A percentile compares a stretch with the other conserved stretches of the same genome.
phyloP scores from a whole-genome alignment of 2,797 vertebrate species.

The Chrysocyon brachyurus region DNA sequence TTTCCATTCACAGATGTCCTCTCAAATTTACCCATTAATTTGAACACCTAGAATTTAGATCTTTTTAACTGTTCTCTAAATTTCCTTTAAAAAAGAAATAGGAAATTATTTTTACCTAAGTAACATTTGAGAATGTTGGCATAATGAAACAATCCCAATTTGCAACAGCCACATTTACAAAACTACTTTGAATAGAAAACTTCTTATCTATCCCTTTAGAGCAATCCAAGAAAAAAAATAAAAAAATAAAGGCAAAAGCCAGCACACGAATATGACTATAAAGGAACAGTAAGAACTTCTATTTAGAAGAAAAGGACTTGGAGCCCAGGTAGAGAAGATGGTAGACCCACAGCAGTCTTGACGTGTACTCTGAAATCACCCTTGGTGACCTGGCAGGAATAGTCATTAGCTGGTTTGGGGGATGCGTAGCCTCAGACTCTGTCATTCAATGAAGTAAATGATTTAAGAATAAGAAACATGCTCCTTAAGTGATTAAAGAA shows the following conservation, averaged over 20 bases:
- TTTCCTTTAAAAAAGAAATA: background rate
- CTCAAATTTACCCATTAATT: background rate
- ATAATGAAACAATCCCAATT: slow-evolving; percentile 56
- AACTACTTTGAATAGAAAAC: slow-evolving; percentile 46
- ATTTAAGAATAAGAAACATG: background rate
- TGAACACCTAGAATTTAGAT: background rate
- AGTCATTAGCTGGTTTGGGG: background rate
- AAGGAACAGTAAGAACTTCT: background rate
- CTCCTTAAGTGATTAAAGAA: background rate
- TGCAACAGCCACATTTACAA: slow-evolving; percentile 38
- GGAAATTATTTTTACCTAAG: background rate
- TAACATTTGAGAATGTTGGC: slow-evolving; percentile 19
- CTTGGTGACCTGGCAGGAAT: background rate
- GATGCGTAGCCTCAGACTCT: background rate
- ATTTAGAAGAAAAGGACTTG: background rate
- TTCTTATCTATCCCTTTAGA: slow-evolving; percentile 16
- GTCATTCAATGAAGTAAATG: background rate
- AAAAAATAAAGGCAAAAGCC: background rate
- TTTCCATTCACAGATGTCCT: background rate
- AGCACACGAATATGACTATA: background rate
- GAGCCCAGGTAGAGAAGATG: background rate
- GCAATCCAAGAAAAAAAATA: background rate
- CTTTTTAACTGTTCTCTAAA: background rate
- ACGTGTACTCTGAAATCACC: background rate
- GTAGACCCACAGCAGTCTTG: background rate